Evolutionary conservation across 2,797 vertebrate genomes (phyloP).

Genomic region (Knipowitschia caucasica): DNA sequence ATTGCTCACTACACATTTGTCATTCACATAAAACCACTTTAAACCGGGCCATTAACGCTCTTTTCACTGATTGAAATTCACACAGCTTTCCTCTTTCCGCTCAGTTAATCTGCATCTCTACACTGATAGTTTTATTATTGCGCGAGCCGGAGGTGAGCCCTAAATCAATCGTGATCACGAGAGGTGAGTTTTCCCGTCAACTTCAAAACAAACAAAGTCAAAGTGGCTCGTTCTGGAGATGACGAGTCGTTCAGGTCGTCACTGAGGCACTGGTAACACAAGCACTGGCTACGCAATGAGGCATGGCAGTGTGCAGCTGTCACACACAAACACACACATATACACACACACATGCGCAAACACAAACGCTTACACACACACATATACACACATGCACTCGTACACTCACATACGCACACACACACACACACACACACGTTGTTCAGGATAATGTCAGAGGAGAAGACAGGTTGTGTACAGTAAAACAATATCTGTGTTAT

Average conservation of each 20-base stretch:
- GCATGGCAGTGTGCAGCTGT: conserved; percentile 10
- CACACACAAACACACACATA: too few species aligned
- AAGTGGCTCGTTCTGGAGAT: conserved; percentile 18
- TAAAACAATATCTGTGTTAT: too few species aligned
- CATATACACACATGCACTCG: too few species aligned
- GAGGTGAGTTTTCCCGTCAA: conserved; percentile 17
- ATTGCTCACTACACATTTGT: neutral
- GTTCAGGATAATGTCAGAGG: too few species aligned
- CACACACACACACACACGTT: too few species aligned
- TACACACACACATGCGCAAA: too few species aligned
- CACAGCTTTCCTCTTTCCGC: conserved; percentile 2
- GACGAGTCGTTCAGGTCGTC: conserved; percentile 13
- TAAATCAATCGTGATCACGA: conserved; percentile 8
- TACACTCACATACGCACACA: too few species aligned
- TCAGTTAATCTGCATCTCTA: conserved; percentile 14
- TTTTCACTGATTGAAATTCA: conserved; percentile 17
- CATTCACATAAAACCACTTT: neutral
- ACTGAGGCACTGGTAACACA: neutral
- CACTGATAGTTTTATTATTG: conserved; percentile 20
- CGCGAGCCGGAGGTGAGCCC: neutral
- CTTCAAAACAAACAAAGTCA: conserved; percentile 41
- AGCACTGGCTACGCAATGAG: conserved; percentile 1
- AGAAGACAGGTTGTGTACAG: too few species aligned
- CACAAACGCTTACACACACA: too few species aligned
- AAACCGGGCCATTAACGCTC: conserved; percentile 13